These are phyloP conservation scores for Salticus scenicus DNA, from an alignment of 2,888 invertebrate species.

Conservation along the genomic window DNA sequence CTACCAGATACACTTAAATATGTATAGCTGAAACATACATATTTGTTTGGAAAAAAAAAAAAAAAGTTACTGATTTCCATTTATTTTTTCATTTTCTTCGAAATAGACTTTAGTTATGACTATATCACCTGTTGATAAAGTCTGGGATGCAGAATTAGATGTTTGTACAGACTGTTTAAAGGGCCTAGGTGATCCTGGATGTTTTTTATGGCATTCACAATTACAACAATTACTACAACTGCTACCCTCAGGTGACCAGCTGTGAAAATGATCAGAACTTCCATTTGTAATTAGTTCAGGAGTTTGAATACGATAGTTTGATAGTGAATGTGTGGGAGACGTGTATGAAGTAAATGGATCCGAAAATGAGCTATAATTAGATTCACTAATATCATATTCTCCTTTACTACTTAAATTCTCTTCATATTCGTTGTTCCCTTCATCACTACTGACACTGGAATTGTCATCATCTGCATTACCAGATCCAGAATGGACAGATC, in stretches of 20 bases:
- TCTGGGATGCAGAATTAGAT: slow-evolving; percentile 84
- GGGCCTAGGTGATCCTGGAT: slow-evolving; percentile 40
- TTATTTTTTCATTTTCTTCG: slow-evolving; percentile 60
- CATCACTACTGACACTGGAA: slow-evolving; percentile 68
- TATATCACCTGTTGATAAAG: slow-evolving; percentile 92
- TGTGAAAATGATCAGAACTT: slow-evolving; percentile 52
- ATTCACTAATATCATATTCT: slow-evolving; percentile 64
- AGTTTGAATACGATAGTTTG: slow-evolving; percentile 49
- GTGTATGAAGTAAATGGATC: slow-evolving; percentile 60
- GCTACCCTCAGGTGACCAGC: slow-evolving; percentile 66
- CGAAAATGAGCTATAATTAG: slow-evolving; percentile 62
- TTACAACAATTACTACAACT: slow-evolving; percentile 65
- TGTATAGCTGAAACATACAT: not conserved
- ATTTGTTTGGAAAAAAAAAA: not conserved
- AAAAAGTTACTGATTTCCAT: slow-evolving; percentile 20
- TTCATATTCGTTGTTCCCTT: slow-evolving; percentile 71
- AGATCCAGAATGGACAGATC: slow-evolving; percentile 70
- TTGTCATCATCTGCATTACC: slow-evolving; percentile 65
- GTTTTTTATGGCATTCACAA: slow-evolving; percentile 70
- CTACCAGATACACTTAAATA: too few species aligned
- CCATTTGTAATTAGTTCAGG: slow-evolving; percentile 66
- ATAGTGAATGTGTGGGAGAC: slow-evolving; percentile 67
- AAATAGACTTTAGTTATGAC: slow-evolving; percentile 81
- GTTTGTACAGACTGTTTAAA: slow-evolving; percentile 75
- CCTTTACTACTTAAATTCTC: slow-evolving; percentile 61